Conservation (phyloP, 1,140 invertebrate species). For the Leptinotarsa lineolata region DNA sequence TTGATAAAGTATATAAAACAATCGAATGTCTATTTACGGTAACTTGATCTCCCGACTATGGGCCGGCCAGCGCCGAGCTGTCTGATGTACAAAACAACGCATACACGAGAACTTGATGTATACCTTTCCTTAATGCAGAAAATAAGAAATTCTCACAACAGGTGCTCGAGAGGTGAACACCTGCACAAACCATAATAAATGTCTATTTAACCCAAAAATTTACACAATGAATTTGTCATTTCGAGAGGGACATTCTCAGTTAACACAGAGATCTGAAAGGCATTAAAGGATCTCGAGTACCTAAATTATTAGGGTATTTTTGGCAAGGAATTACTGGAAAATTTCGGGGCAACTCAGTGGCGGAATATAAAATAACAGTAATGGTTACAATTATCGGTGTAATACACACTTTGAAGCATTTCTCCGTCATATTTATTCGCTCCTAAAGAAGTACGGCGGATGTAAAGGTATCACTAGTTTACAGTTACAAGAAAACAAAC, state of each 20-base stretch:
- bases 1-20: slow-evolving; percentile 27
- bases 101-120: slow-evolving; percentile 13
- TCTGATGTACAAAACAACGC: slow-evolving; percentile 31
- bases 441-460: too few species aligned
- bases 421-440: background rate
- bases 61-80: slow-evolving; percentile 35
- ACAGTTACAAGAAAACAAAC: too few species aligned
- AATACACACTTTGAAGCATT: too few species aligned
- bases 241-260: background rate
- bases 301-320: background rate
- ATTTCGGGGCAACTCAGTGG: too few species aligned
- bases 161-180: slow-evolving; percentile 15
- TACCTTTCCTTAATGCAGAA: slow-evolving; percentile 17
- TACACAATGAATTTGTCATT: slow-evolving; percentile 11
- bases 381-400: too few species aligned
- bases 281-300: background rate
- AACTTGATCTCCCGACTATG: slow-evolving; percentile 32
- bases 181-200: slow-evolving; percentile 10
- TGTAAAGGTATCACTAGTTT: too few species aligned
- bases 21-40: slow-evolving; percentile 35
- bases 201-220: background rate
- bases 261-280: background rate
- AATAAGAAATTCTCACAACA: slow-evolving; percentile 22
- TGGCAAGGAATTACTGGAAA: too few species aligned
- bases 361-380: too few species aligned